phyloP scores from a whole-genome alignment of 2,888 invertebrate genomes.

The Drosophila neonasuta region DNA sequence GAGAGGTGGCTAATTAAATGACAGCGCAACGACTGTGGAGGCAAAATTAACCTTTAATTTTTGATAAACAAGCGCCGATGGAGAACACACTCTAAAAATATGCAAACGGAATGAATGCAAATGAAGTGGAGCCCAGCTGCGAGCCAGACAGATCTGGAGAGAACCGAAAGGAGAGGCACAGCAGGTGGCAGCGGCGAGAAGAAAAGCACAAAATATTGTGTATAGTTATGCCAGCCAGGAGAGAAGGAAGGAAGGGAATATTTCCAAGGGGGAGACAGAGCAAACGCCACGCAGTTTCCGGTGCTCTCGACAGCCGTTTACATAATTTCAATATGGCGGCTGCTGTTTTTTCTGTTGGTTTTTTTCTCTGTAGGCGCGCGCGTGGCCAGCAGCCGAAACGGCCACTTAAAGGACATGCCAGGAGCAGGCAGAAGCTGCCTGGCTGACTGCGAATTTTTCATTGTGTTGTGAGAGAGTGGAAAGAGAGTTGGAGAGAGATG shows the following conservation, averaged over 20 bases:
- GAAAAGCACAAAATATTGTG: slow-evolving; percentile 28
- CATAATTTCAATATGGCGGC: slow-evolving; percentile 69
- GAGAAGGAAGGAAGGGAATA: background rate
- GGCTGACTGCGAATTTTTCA: slow-evolving; percentile 36
- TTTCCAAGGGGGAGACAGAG: slow-evolving; percentile 10
- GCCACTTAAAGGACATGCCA: slow-evolving; percentile 63
- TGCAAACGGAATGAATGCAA: slow-evolving; percentile 63
- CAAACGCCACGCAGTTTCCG: slow-evolving; percentile 50
- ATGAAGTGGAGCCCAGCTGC: slow-evolving; percentile 55
- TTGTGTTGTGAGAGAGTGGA: slow-evolving; percentile 20
- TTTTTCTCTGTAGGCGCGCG: slow-evolving; percentile 40
- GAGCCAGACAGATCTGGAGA: slow-evolving; percentile 21
- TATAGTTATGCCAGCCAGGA: slow-evolving; percentile 18
- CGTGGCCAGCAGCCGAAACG: slow-evolving; percentile 64
- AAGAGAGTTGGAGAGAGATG: slow-evolving; percentile 32
- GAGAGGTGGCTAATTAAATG: slow-evolving; percentile 53
- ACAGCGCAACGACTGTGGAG: slow-evolving; percentile 34
- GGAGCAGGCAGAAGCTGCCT: slow-evolving; percentile 13
- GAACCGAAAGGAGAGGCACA: slow-evolving; percentile 8
- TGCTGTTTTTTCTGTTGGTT: background rate
- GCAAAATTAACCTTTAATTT: slow-evolving; percentile 66
- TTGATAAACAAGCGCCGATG: slow-evolving; percentile 52
- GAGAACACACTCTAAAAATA: slow-evolving; percentile 51
- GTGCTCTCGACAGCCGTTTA: slow-evolving; percentile 60
- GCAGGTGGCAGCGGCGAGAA: slow-evolving; percentile 44